Evolutionary conservation across 1,140 invertebrate genomes (phyloP).

Genomic region (Stratiolaelaps scimitus): DNA sequence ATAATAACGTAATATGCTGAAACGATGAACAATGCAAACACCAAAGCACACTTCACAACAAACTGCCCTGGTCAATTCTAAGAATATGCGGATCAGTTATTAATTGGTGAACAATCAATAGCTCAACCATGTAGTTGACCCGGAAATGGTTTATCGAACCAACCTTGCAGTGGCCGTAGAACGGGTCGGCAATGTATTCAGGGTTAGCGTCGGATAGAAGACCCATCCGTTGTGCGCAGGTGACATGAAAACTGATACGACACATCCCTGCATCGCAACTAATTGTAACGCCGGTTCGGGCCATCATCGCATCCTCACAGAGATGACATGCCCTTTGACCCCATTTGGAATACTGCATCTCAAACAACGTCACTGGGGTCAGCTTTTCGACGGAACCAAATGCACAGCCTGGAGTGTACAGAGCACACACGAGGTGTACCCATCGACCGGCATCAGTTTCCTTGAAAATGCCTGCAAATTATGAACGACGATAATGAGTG

Average conservation of each 20-base stretch:
- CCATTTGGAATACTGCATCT: constrained; percentile 90
- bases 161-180: constrained; percentile 88
- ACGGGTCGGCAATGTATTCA: constrained; percentile 89
- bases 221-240: constrained; percentile 86
- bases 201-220: constrained; percentile 80
- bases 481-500: too few species aligned
- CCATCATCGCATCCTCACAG: constrained; percentile 31
- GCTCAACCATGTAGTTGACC: too few species aligned
- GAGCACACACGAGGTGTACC: constrained; percentile 92
- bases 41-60: background rate
- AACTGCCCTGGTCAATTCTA: background rate
- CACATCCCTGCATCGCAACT: constrained; percentile 96
- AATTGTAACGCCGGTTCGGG: constrained; percentile 61
- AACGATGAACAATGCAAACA: background rate
- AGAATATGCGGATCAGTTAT: background rate
- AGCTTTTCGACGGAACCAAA: constrained; percentile 85
- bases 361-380: constrained; percentile 63
- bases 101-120: background rate
- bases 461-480: constrained; percentile 35
- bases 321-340: constrained; percentile 54
- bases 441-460: constrained; percentile 49
- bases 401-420: constrained; percentile 91
- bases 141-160: background rate
- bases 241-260: constrained; percentile 92
- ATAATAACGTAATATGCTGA: too few species aligned